Base-by-base conservation (phyloP, 2,797 vertebrate genomes). In the Cyprinella venusta region DNA sequence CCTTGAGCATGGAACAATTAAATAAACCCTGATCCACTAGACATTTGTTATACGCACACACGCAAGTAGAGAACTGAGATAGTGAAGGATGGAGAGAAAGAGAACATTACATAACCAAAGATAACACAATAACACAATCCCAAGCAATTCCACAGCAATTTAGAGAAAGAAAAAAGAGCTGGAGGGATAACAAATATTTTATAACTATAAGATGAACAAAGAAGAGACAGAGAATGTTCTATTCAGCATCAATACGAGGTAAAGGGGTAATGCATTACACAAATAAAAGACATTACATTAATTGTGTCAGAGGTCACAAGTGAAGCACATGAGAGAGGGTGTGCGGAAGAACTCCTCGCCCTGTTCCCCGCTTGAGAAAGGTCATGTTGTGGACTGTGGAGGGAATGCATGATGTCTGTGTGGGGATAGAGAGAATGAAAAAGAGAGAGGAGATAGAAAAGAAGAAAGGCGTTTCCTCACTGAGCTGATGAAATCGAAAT, bases 381-480 rank as follows among this genome's bases (percentile, higher is more conserved):
- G 71, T 52, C 56, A 82, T 59, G 65, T 65, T 70, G 40, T 40
- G 19, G 33, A 59, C 67, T 61, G 38, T 8, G n/a, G 19, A 50
- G 21, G 42, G 30, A 81, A 81, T 30, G 26, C 15, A 81, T 52
- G 56, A 72, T 63, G 75, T 82, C 68, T 68, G 15, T 70, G 56
- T 80, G 79, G 38, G 36, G 80, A 33, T 33, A 79, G 45, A 61
- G 21, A 63, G 36, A 38, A 70, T 54, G 79, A 19, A 80, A 76
- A 13, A 15, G 15, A 81, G 45, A 81, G 18, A 40, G 8, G n/a
- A 38, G 12, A 59, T n/a, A 21, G 24, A 65, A 33, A 36, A 61
- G 9, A 54, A 15, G 30, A 74, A 59, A 21, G 72, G 21, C 16
- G 72, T 76, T 40, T 75, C 72, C 21, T 76, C 33, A 40, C 6